Evolutionary conservation across 1,140 invertebrate species (phyloP).

Genomic region (Xylocopa sonorina): DNA sequence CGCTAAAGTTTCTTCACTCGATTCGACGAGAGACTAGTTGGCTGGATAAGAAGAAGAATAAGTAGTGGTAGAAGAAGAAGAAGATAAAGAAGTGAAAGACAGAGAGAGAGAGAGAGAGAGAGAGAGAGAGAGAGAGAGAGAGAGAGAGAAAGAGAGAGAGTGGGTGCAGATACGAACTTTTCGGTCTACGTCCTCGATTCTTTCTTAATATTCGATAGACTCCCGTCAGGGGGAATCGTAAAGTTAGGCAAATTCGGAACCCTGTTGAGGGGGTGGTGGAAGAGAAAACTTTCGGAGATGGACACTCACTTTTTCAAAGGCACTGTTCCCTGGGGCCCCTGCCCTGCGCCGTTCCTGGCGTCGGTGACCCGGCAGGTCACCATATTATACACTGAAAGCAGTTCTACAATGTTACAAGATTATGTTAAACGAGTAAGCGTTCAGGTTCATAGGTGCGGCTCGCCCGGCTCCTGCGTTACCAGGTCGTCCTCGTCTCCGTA

Average conservation of each 20-base stretch:
- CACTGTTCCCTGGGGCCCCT: constrained; percentile 94
- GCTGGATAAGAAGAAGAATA: too few relatives aligned
- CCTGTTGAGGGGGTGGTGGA: too few relatives aligned
- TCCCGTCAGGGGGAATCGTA: neutral
- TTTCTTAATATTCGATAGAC: constrained; percentile 18
- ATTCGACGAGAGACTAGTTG: too few relatives aligned
- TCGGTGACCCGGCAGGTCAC: constrained; percentile 97
- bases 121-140: too few relatives aligned
- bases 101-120: too few relatives aligned
- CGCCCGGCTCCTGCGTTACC: constrained; percentile 67
- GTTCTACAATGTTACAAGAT: constrained; percentile 81
- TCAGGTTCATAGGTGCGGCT: constrained; percentile 60
- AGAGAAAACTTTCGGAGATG: constrained; percentile 30
- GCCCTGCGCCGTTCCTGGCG: constrained; percentile 92
- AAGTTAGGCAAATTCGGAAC: constrained; percentile 41
- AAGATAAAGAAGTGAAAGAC: too few relatives aligned
- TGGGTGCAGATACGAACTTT: constrained; percentile 63
- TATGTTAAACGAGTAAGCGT: constrained; percentile 65
- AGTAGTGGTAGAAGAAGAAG: too few relatives aligned
- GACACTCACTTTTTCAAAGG: constrained; percentile 97
- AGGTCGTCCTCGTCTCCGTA: constrained; percentile 52
- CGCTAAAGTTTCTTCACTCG: too few relatives aligned
- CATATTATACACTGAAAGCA: constrained; percentile 97
- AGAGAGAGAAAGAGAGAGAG: too few relatives aligned
- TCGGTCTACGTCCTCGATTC: constrained; percentile 54